Conservation (phyloP, 2,888 invertebrate genomes). For the Chromoteleia sp. region DNA sequence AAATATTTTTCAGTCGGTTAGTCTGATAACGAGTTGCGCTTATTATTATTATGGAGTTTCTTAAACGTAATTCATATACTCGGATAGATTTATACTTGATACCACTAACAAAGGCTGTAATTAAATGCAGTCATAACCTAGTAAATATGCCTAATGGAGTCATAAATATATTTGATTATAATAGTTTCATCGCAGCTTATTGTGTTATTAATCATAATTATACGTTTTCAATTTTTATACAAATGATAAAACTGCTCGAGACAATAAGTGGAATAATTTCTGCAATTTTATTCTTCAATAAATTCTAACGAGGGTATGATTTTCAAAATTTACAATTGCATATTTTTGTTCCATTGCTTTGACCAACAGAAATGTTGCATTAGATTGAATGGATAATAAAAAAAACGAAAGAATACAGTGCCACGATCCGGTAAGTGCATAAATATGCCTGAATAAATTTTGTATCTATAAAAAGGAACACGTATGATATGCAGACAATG, state of each 20-base stretch:
- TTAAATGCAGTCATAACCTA: slow-evolving; percentile 35
- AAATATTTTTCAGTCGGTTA: slow-evolving; percentile 15
- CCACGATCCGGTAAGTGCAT: slow-evolving; percentile 16
- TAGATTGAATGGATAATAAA: slow-evolving; percentile 31
- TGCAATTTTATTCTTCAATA: neutral
- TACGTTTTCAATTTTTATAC: neutral
- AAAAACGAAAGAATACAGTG: slow-evolving; percentile 31
- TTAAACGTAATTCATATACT: slow-evolving; percentile 12
- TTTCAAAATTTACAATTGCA: slow-evolving; percentile 19
- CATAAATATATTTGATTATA: slow-evolving; percentile 28
- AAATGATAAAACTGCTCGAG: neutral
- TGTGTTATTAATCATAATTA: slow-evolving; percentile 27
- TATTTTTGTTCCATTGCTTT: slow-evolving; percentile 37
- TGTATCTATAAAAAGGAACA: slow-evolving; percentile 12
- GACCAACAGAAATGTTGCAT: slow-evolving; percentile 13
- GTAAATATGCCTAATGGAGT: slow-evolving; percentile 35
- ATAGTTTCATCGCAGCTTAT: slow-evolving; percentile 21
- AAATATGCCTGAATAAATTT: slow-evolving; percentile 23
- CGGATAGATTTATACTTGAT: slow-evolving; percentile 40
- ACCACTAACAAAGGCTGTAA: slow-evolving; percentile 38
- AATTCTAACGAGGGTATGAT: neutral
- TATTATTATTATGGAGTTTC: slow-evolving; percentile 20
- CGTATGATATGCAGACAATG: slow-evolving; percentile 17
- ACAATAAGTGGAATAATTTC: slow-evolving; percentile 1
- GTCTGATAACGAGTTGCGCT: slow-evolving; percentile 27